phyloP scores from a whole-genome alignment of 2,113 vertebrate genomes.

The Kryptolebias marmoratus region DNA sequence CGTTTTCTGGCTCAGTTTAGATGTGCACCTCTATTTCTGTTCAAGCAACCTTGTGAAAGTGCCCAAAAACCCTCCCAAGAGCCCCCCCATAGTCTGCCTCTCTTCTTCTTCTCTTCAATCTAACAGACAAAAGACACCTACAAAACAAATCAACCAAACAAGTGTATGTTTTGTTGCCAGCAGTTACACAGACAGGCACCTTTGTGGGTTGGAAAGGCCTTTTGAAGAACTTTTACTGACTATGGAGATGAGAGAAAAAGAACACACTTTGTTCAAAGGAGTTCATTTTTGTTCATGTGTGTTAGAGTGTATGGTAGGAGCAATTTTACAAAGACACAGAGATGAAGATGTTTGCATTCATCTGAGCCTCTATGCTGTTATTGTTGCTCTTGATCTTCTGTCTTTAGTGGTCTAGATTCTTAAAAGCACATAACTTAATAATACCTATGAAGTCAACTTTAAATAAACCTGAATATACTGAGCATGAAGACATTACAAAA shows the following conservation, averaged over 20 bases:
- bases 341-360: constrained; percentile 39
- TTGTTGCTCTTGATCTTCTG: no score
- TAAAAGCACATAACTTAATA: no score
- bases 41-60: constrained; percentile 36
- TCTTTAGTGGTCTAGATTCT: no score
- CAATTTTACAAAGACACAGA: constrained; percentile 58
- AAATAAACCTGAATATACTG: no score
- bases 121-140: constrained; percentile 61
- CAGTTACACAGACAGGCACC: constrained; percentile 52
- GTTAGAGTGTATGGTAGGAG: constrained; percentile 7
- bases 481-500: no score
- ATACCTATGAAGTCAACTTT: no score
- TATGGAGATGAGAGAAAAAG: constrained; percentile 62
- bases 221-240: constrained; percentile 54
- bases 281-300: constrained; percentile 22
- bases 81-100: background rate
- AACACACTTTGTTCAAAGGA: constrained; percentile 45
- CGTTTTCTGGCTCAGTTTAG: constrained; percentile 41
- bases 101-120: constrained; percentile 32
- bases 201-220: constrained; percentile 47
- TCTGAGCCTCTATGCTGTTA: no score
- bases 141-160: constrained; percentile 65
- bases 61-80: constrained; percentile 27
- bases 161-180: constrained; percentile 68
- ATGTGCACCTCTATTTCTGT: constrained; percentile 40